These are phyloP conservation scores for Phthorimaea operculella DNA, from an alignment of 1,140 invertebrate species.

Conservation along the genomic window DNA sequence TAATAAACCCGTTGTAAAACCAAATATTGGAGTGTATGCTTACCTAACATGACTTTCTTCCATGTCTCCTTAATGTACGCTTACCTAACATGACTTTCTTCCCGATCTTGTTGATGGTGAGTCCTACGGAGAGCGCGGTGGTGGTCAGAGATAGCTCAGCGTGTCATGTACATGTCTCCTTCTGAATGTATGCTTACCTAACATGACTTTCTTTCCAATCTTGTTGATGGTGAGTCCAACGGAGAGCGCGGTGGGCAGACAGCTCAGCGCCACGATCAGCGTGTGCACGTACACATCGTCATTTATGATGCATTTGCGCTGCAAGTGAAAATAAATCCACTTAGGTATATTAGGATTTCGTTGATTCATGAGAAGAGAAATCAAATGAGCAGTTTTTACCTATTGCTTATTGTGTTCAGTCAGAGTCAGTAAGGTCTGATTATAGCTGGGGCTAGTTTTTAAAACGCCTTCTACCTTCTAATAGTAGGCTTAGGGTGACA, in stretches of 20 bases:
- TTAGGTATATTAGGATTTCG: too few relatives aligned
- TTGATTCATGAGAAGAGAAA: too few relatives aligned
- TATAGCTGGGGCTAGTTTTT: too few relatives aligned
- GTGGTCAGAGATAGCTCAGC: slow-evolving; percentile 68
- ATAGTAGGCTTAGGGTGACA: too few relatives aligned
- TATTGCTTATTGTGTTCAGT: too few relatives aligned
- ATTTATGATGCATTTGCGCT: slow-evolving; percentile 34
- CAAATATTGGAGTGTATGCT: slow-evolving; percentile 15
- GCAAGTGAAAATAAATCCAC: too few relatives aligned
- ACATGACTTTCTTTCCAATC: slow-evolving; percentile 68
- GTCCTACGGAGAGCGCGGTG: slow-evolving; percentile 66
- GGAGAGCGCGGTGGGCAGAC: slow-evolving; percentile 67
- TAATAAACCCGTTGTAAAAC: too few relatives aligned
- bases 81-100: slow-evolving; percentile 67
- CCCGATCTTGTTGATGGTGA: slow-evolving; percentile 67
- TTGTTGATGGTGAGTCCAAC: slow-evolving; percentile 68
- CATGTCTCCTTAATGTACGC: slow-evolving; percentile 20
- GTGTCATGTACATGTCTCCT: too few relatives aligned
- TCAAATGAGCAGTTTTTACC: too few relatives aligned
- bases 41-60: slow-evolving; percentile 67
- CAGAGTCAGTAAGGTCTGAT: too few relatives aligned
- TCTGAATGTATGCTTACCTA: slow-evolving; percentile 35
- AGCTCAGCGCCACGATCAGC: slow-evolving; percentile 66
- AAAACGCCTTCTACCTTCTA: too few relatives aligned
- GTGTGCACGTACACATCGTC: slow-evolving; percentile 67